phyloP scores from a whole-genome alignment of 2,113 vertebrate species.

The Phyllostomus discolor region DNA sequence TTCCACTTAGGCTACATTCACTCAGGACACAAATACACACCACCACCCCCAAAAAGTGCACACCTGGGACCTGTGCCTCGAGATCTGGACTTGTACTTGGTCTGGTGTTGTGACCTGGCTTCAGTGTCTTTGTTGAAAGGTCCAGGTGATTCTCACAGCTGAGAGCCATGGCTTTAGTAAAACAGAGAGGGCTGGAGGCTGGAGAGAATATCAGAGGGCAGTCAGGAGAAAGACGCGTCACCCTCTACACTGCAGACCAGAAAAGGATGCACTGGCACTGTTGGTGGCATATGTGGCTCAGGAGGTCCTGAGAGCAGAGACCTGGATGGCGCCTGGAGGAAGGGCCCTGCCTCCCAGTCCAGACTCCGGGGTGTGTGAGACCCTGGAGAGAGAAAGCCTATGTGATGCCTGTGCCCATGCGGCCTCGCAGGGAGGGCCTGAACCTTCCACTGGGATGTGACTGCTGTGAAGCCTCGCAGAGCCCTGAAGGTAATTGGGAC shows the following conservation, averaged over 20 bases:
- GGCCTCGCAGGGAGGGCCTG: accelerated
- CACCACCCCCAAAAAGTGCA: too few relatives aligned
- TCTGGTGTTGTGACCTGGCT: neutral
- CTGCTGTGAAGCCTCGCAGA: too few relatives aligned
- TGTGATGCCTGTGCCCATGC: neutral
- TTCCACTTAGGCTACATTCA: neutral
- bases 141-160: neutral
- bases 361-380: too few relatives aligned
- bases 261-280: neutral
- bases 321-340: neutral
- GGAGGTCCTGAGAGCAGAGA: neutral
- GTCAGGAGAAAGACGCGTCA: neutral
- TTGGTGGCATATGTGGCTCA: neutral
- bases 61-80: neutral
- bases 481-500: too few relatives aligned
- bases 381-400: neutral
- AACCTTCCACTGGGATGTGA: neutral
- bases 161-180: neutral
- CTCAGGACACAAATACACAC: neutral
- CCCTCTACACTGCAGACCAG: neutral
- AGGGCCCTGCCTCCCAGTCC: neutral
- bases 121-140: neutral
- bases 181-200: neutral
- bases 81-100: neutral
- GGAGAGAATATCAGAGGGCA: neutral